Conservation (phyloP, 2,797 vertebrate species). For the Manis javanica region DNA sequence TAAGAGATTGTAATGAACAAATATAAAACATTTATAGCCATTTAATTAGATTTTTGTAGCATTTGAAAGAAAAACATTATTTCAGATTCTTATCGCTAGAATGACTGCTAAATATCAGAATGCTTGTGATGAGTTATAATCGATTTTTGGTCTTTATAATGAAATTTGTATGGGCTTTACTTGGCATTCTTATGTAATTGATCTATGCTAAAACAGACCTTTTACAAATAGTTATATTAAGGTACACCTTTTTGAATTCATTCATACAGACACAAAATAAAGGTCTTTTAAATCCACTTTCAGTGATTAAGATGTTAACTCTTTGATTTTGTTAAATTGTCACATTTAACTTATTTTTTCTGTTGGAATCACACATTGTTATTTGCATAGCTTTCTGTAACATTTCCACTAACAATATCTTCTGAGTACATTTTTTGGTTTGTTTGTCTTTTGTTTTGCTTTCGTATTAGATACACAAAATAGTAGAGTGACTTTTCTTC, state of each 20-base stretch:
- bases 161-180: not conserved
- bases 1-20: conserved; percentile 16
- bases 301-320: not conserved
- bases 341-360: not conserved
- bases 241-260: not conserved
- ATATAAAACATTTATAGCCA: not conserved
- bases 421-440: not conserved
- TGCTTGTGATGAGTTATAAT: not conserved
- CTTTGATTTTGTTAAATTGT: conserved; percentile 4
- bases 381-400: not conserved
- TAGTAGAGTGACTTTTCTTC: not conserved
- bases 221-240: conserved; percentile 17
- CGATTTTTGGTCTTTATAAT: conserved; percentile 33
- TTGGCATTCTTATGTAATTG: conserved; percentile 6
- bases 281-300: not conserved
- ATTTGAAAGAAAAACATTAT: conserved; percentile 43
- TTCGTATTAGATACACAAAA: not conserved
- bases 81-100: not conserved
- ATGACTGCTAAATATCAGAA: conserved; percentile 39
- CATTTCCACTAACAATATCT: not conserved
- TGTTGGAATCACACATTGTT: not conserved
- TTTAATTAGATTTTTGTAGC: conserved; percentile 50
- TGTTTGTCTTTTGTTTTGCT: not conserved
- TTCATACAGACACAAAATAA: not conserved
- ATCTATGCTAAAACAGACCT: conserved; percentile 46